These are phyloP conservation scores for Archips xylosteana DNA, from an alignment of 2,888 invertebrate species.

Conservation along the genomic window DNA sequence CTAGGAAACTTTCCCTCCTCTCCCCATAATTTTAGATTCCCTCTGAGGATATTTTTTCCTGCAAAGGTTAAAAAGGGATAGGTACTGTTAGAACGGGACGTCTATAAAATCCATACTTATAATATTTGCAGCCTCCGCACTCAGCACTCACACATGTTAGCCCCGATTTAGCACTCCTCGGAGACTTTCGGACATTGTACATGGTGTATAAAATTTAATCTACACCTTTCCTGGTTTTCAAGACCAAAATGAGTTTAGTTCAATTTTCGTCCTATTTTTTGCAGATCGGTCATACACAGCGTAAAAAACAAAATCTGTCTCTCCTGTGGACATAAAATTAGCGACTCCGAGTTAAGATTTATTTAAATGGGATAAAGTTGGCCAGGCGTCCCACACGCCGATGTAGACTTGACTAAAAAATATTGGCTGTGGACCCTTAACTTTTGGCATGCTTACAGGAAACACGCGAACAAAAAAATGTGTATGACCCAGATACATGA, in stretches of 20 bases:
- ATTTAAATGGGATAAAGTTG: too few relatives aligned
- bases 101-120: slow-evolving; percentile 84
- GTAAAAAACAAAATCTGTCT: too few relatives aligned
- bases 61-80: slow-evolving; percentile 65
- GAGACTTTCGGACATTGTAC: slow-evolving; percentile 75
- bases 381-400: too few relatives aligned
- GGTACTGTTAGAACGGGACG: slow-evolving; percentile 64
- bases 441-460: too few relatives aligned
- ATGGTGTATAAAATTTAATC: slow-evolving; percentile 51
- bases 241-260: background rate
- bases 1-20: slow-evolving; percentile 61
- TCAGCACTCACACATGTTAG: slow-evolving; percentile 71
- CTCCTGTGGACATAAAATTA: too few relatives aligned
- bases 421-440: too few relatives aligned
- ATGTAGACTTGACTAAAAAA: too few relatives aligned
- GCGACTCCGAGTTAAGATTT: too few relatives aligned
- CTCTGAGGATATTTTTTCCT: slow-evolving; percentile 78
- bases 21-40: slow-evolving; percentile 80
- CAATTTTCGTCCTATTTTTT: background rate
- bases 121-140: slow-evolving; percentile 84
- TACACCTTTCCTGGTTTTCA: background rate
- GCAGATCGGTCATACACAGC: too few relatives aligned
- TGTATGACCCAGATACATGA: too few relatives aligned
- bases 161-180: slow-evolving; percentile 78
- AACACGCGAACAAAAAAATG: too few relatives aligned